phyloP scores from a whole-genome alignment of 2,888 invertebrate species.

The Heliconius ethilla region DNA sequence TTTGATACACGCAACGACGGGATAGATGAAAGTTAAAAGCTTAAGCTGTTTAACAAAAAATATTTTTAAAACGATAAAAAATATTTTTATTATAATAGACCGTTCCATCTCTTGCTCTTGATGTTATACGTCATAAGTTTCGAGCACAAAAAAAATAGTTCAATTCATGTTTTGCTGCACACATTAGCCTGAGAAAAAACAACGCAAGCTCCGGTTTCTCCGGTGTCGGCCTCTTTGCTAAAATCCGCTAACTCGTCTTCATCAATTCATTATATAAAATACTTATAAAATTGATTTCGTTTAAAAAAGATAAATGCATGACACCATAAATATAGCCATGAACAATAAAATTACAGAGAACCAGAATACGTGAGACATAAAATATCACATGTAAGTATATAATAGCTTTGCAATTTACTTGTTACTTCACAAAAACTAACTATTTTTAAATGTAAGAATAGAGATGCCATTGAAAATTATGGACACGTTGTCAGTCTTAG shows the following conservation, averaged over 20 bases:
- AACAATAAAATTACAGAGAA: constrained; percentile 30
- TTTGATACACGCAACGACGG: not conserved
- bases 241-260: not conserved
- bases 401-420: constrained; percentile 37
- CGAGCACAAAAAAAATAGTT: not conserved
- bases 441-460: constrained; percentile 46
- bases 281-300: constrained; percentile 25
- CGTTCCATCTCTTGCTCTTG: not conserved
- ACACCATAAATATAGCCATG: constrained; percentile 22
- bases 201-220: constrained; percentile 5
- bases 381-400: constrained; percentile 29
- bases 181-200: not conserved
- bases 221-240: constrained; percentile 12
- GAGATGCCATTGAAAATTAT: constrained; percentile 58
- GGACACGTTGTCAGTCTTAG: constrained; percentile 61
- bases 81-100: not conserved
- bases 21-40: not conserved
- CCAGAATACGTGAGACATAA: constrained; percentile 8
- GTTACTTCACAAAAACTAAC: constrained; percentile 37
- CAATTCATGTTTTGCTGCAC: not conserved
- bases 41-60: not conserved
- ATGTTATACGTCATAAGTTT: not conserved
- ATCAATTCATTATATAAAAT: constrained; percentile 22
- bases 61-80: not conserved
- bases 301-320: constrained; percentile 21